Evolutionary conservation across 2,113 vertebrate species (phyloP).

Genomic region (Plectropomus leopardus): DNA sequence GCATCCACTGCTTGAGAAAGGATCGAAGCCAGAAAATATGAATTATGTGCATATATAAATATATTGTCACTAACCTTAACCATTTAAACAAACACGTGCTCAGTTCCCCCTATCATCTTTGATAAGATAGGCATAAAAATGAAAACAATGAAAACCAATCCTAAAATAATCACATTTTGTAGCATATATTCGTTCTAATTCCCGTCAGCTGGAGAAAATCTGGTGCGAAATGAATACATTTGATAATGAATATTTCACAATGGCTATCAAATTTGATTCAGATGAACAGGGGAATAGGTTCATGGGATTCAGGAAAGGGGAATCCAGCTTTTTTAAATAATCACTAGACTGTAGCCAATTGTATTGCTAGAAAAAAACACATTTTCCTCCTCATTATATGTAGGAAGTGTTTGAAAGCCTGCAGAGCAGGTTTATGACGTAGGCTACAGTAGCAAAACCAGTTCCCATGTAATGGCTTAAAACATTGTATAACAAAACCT

Average conservation of each 20-base stretch:
- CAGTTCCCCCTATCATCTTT: not conserved
- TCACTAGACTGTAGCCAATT: conserved; percentile 82
- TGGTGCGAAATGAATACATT: conserved; percentile 21
- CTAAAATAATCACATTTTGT: conserved; percentile 21
- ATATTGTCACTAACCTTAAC: conserved; percentile 11
- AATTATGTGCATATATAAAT: conserved; percentile 58
- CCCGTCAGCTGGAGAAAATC: not conserved
- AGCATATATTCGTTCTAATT: conserved; percentile 26
- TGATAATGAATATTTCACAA: conserved; percentile 17
- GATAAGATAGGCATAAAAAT: conserved; percentile 11
- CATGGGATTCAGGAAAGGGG: conserved; percentile 62
- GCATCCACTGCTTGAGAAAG: conserved; percentile 2
- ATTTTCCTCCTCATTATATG: conserved; percentile 82
- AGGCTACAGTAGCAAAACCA: conserved; percentile 58
- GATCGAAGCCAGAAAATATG: conserved; percentile 29
- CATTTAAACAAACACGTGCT: conserved; percentile 37
- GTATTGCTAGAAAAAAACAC: conserved; percentile 74
- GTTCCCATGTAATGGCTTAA: not conserved
- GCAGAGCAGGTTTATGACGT: conserved; percentile 77
- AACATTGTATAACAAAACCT: not conserved
- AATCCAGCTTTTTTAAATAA: conserved; percentile 60
- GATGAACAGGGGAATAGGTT: conserved; percentile 61
- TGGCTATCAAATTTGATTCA: conserved; percentile 46
- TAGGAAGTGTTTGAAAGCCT: conserved; percentile 61
- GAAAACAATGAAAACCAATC: conserved; percentile 11